These are phyloP conservation scores for Melanotaenia parkinsoni DNA, from an alignment of 2,797 vertebrate genomes.

Conservation along the genomic window DNA sequence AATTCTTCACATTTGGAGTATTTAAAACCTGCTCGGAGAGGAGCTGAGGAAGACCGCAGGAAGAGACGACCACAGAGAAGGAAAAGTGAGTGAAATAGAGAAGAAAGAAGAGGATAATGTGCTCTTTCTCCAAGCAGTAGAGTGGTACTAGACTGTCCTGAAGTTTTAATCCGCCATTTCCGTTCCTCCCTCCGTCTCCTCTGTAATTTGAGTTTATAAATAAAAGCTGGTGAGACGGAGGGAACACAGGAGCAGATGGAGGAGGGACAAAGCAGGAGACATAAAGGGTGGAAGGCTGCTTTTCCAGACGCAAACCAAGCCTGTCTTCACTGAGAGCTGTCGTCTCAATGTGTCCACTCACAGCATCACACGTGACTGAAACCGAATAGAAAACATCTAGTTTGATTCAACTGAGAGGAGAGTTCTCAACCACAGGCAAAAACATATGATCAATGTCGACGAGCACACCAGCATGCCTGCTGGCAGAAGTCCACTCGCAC, in stretches of 20 bases:
- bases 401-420: constrained; percentile 29
- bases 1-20: constrained; percentile 75
- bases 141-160: constrained; percentile 28
- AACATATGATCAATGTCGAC: constrained; percentile 25
- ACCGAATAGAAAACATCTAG: constrained; percentile 23
- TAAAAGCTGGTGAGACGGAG: constrained; percentile 64
- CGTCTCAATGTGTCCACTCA: not conserved
- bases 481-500: constrained; percentile 32
- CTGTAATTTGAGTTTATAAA: constrained; percentile 72
- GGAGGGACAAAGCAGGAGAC: constrained; percentile 29
- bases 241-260: constrained; percentile 36
- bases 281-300: constrained; percentile 17
- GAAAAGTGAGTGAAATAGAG: constrained; percentile 24
- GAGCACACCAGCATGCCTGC: constrained; percentile 27
- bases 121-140: constrained; percentile 34
- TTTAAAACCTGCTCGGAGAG: constrained; percentile 61
- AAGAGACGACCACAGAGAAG: constrained; percentile 25
- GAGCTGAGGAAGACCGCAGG: constrained; percentile 72
- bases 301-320: constrained; percentile 12
- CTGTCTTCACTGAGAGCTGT: constrained; percentile 1
- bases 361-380: constrained; percentile 19
- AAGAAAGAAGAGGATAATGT: constrained; percentile 20
- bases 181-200: constrained; percentile 51
- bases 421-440: constrained; percentile 45
- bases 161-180: constrained; percentile 14